Evolutionary conservation across 1,140 invertebrate genomes (phyloP), one percentile per base, ranked within the genome.

Genomic region (Drosophila gunungcola): DNA sequence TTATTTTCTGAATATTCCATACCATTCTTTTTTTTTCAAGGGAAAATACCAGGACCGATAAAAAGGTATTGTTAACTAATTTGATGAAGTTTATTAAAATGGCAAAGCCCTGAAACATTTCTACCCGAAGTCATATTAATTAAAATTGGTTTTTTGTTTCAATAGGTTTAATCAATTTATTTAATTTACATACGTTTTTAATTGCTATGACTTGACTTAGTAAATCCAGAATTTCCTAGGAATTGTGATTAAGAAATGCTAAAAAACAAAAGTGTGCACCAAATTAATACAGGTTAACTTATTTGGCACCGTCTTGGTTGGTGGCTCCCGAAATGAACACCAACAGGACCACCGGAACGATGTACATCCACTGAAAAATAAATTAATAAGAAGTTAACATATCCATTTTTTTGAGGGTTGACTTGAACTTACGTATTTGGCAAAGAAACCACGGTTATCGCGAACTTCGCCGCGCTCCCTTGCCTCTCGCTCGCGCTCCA

Each of bases 391-490:
- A 46, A 45, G 95, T 41, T 27, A 13, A 21, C 4, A 29, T 39
- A 9, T 2, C 9, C 0, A n/a, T 16, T 36, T 25, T 21, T 21
- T 21, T 21, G 16, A n/a, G n/a, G 16, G 16, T n/a, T 25, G 9
- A 13, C 3, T 6, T 41, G 1, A 0, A 95, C 97, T 96, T 95
- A 98, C 97, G 94, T 99, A 99, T 98, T 98, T 99, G 1, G 97
- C 97, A 82, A 99, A 95, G 92, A 99, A 99, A 51, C 97, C 98
- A 88, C 97, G 94, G 92, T 98, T 98, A 91, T 99, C 98, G 92
- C 97, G 97, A 53, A 96, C 94, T 82, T 98, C 97, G 32, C 97
- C 98, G 75, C 97, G 96, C 91, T 98, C 96, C 80, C 97, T 95
- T 7, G 97, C 97, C 92, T 97, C 96, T 79, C 96, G 95, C 93